phyloP scores from a whole-genome alignment of 2,113 vertebrate species.

The Cervus canadensis region DNA sequence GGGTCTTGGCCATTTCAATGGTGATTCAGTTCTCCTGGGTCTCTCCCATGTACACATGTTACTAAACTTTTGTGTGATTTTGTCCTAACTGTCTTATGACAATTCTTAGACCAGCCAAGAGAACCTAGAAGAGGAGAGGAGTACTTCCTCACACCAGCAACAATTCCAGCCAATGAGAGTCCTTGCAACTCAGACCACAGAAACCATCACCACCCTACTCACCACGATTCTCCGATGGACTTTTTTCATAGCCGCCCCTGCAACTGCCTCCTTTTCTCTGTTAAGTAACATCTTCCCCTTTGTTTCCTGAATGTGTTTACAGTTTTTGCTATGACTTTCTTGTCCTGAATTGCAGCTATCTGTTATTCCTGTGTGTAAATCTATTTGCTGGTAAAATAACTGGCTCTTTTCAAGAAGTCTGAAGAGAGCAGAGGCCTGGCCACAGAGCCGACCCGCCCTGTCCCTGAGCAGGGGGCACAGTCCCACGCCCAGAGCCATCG shows the following conservation, averaged over 20 bases:
- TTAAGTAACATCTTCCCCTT: neutral
- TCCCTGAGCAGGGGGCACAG: neutral
- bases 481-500: neutral
- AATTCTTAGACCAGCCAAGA: neutral
- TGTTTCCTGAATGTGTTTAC: neutral
- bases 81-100: neutral
- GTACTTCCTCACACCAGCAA: neutral
- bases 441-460: neutral
- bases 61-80: neutral
- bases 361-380: neutral
- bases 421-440: neutral
- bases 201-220: neutral
- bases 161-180: neutral
- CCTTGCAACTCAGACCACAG: accelerated
- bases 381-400: neutral
- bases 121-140: neutral
- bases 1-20: neutral
- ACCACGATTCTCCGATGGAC: neutral
- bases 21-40: neutral
- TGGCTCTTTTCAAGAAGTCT: neutral
- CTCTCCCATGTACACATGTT: neutral
- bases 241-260: neutral
- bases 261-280: neutral
- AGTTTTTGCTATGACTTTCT: neutral
- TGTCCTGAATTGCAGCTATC: neutral